Percentiles rank a stretch among this genome's conserved stretches.
These are phyloP conservation scores for Sinodicranocentrus sp. DNA, from an alignment of 2,888 invertebrate species.

Conservation along the genomic window DNA sequence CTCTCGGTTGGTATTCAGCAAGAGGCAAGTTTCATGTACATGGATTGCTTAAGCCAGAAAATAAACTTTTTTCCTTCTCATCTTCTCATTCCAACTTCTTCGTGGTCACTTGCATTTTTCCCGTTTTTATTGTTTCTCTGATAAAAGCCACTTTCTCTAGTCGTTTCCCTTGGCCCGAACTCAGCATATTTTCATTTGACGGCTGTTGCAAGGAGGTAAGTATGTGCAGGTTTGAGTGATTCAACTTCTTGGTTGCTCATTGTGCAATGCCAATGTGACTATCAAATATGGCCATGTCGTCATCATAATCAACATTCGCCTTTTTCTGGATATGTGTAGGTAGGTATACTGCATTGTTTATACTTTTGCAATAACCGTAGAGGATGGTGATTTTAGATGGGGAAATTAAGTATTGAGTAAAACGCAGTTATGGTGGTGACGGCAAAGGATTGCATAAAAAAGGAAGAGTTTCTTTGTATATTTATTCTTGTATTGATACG, in stretches of 20 bases:
- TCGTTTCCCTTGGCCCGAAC: not conserved
- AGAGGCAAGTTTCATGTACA: too few species aligned
- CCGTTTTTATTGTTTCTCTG: slow-evolving; percentile 16
- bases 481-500: too few species aligned
- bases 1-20: too few species aligned
- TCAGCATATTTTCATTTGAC: not conserved
- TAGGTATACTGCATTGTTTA: not conserved
- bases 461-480: too few species aligned
- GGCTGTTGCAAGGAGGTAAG: not conserved
- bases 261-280: slow-evolving; percentile 47
- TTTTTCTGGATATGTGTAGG: too few species aligned
- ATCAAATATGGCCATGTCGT: slow-evolving; percentile 36
- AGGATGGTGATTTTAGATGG: not conserved
- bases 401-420: not conserved
- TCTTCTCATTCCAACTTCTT: not conserved
- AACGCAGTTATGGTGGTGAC: too few species aligned
- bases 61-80: not conserved
- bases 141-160: slow-evolving; percentile 29
- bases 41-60: not conserved
- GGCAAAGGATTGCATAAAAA: too few species aligned
- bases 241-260: not conserved
- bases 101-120: slow-evolving; percentile 7
- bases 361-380: not conserved
- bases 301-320: slow-evolving; percentile 16
- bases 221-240: not conserved